phyloP scores from a whole-genome alignment of 2,888 invertebrate species.

The Tillus elongatus region DNA sequence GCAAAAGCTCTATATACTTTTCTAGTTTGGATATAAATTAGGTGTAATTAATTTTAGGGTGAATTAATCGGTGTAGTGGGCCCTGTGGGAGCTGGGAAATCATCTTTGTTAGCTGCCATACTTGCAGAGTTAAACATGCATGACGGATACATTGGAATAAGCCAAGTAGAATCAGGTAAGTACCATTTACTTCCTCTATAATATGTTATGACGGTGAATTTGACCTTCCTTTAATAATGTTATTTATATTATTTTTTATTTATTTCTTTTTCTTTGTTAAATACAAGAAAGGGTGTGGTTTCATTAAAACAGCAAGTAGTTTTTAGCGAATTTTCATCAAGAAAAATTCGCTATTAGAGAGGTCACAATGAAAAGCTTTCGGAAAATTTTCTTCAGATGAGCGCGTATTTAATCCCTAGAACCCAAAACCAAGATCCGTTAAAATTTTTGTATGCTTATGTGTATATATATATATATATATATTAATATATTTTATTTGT shows the following conservation, averaged over 20 bases:
- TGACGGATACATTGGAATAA: slow-evolving; percentile 59
- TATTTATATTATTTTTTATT: slow-evolving; percentile 5
- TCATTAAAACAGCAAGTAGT: too few species aligned
- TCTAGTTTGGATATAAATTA: slow-evolving; percentile 15
- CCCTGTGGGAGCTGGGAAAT: slow-evolving; percentile 85
- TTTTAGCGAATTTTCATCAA: too few species aligned
- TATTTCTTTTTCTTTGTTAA: background rate
- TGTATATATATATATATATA: too few species aligned
- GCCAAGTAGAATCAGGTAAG: slow-evolving; percentile 55
- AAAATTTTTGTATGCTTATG: too few species aligned
- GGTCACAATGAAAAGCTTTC: too few species aligned
- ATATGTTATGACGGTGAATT: slow-evolving; percentile 4
- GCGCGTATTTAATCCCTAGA: too few species aligned
- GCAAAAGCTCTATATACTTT: background rate
- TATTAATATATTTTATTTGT: too few species aligned
- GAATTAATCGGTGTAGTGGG: slow-evolving; percentile 82
- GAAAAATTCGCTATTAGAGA: too few species aligned
- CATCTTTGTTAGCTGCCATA: slow-evolving; percentile 73
- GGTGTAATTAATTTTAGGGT: slow-evolving; percentile 48
- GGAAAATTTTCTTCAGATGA: too few species aligned
- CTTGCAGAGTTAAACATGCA: slow-evolving; percentile 72
- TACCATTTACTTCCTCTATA: slow-evolving; percentile 8
- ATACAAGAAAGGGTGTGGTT: background rate
- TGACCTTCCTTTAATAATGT: slow-evolving; percentile 2
- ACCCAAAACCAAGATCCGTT: too few species aligned